Base-by-base conservation (phyloP, 2,888 invertebrate species). In the Drosophila fungiperda region DNA sequence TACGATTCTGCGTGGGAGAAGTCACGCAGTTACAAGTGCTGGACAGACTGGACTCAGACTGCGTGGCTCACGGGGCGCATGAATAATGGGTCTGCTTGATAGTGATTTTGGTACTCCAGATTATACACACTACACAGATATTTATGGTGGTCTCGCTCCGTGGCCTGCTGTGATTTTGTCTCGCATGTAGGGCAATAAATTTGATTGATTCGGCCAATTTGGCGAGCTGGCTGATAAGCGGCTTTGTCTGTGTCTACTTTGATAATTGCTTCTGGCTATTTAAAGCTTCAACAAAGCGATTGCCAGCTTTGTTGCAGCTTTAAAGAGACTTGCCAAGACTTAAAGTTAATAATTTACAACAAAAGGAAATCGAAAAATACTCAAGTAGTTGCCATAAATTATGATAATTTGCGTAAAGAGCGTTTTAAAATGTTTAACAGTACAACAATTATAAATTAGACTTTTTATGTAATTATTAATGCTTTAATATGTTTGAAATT, bases 121-220 rank as follows among this genome's bases (percentile, higher is more conserved):
- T 88, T 83, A 75, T 76, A 61, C 20, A 36, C 23, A 54, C 23
- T n/a, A 38, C 53, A 42, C 20, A 29, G 85, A 76, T 87, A 88
- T 89, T 80, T 86, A 83, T 80, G 70, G 58, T 59, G 15, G 57
- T n/a, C 59, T 50, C 50, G 59, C 36, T 26, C 50, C 66, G 40
- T 73, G 66, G 38, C 26, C 29, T 29, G 68, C 74, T 58, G 68
- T 80, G 89, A 83, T 89, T 89, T 86, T 57, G 65, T 61, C 63
- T 69, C 54, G 69, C 74, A 67, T 86, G 83, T 77, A 66, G 54
- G 77, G 62, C 89, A 68, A 89, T 89, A 83, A 86, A 83, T 61
- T 73, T 89, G 89, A 83, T 83, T 83, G 83, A 83, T 83, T 83
- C 64, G 59, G 54, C 60, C 68, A 78, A 82, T 78, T 78, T 78